These are phyloP conservation scores for Carcinoscorpius rotundicauda DNA, from an alignment of 1,140 invertebrate species.

Conservation along the genomic window DNA sequence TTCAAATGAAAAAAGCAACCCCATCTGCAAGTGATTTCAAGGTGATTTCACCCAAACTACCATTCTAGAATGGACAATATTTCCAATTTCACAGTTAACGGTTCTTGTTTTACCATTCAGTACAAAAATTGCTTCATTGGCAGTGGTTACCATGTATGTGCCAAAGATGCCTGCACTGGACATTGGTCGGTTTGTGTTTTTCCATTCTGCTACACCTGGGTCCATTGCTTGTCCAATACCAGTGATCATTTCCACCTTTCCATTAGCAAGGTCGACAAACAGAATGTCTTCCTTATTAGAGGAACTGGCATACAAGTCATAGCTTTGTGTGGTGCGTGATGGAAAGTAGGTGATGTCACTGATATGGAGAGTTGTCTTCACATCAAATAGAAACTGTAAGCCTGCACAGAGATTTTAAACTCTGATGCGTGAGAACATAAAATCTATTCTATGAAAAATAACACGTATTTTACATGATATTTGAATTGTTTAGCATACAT, in stretches of 20 bases:
- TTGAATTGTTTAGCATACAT: too few species aligned
- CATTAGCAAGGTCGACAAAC: constrained; percentile 56
- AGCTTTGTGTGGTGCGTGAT: constrained; percentile 56
- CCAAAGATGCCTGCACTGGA: constrained; percentile 57
- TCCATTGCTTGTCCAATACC: constrained; percentile 51
- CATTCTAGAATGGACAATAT: constrained; percentile 47
- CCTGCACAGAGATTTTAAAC: constrained; percentile 28
- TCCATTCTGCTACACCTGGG: constrained; percentile 46
- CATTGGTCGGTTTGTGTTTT: constrained; percentile 52
- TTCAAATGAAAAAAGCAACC: not conserved
- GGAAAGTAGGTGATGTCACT: constrained; percentile 66
- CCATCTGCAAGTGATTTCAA: constrained; percentile 9
- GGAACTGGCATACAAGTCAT: constrained; percentile 59
- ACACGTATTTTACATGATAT: too few species aligned
- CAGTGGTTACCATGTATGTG: constrained; percentile 59
- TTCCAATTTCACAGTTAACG: constrained; percentile 63
- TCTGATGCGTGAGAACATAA: too few species aligned
- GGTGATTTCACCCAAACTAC: constrained; percentile 47
- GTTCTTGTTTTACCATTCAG: constrained; percentile 57
- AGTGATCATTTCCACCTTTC: constrained; percentile 67
- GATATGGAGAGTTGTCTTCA: constrained; percentile 60
- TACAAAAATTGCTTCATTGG: constrained; percentile 56
- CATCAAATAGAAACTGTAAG: constrained; percentile 57
- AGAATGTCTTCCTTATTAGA: constrained; percentile 60
- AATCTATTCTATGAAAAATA: too few species aligned